A percentile compares a stretch with the other conserved stretches of the same genome.
phyloP scores from a whole-genome alignment of 1,140 invertebrate genomes.

The Trachelipus rathkii region DNA sequence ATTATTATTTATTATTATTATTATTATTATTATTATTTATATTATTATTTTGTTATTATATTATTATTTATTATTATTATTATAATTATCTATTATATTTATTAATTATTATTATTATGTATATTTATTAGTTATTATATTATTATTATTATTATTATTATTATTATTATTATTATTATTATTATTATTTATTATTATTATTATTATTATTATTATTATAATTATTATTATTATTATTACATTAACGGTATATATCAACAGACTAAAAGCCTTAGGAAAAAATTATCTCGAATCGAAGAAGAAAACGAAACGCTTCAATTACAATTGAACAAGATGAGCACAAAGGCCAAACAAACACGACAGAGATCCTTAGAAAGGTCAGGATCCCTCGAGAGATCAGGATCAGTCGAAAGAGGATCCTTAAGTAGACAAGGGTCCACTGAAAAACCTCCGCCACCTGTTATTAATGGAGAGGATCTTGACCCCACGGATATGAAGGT shows the following conservation, averaged over 20 bases:
- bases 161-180: too few relatives aligned
- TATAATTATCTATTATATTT: too few relatives aligned
- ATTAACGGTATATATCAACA: constrained; percentile 57
- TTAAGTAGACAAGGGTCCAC: constrained; percentile 41
- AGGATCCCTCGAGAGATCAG: constrained; percentile 32
- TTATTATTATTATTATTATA: constrained; percentile 19
- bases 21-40: too few relatives aligned
- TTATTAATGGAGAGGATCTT: constrained; percentile 35
- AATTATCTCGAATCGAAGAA: constrained; percentile 79
- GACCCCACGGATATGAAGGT: constrained; percentile 45
- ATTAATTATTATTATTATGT: too few relatives aligned
- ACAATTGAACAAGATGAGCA: constrained; percentile 89
- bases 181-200: constrained; percentile 14
- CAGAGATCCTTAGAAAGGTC: constrained; percentile 42
- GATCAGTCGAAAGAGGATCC: constrained; percentile 35
- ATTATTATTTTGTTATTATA: too few relatives aligned
- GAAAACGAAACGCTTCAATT: constrained; percentile 87
- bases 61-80: too few relatives aligned
- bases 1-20: too few relatives aligned
- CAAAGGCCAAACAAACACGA: constrained; percentile 47
- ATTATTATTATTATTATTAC: too few relatives aligned
- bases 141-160: too few relatives aligned
- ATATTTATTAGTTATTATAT: too few relatives aligned
- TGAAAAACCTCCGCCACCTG: constrained; percentile 36
- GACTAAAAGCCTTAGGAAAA: constrained; percentile 75